Percentiles rank a stretch among this genome's conserved stretches.
phyloP scores from a whole-genome alignment of 2,888 invertebrate species.

The Molorchus minor region DNA sequence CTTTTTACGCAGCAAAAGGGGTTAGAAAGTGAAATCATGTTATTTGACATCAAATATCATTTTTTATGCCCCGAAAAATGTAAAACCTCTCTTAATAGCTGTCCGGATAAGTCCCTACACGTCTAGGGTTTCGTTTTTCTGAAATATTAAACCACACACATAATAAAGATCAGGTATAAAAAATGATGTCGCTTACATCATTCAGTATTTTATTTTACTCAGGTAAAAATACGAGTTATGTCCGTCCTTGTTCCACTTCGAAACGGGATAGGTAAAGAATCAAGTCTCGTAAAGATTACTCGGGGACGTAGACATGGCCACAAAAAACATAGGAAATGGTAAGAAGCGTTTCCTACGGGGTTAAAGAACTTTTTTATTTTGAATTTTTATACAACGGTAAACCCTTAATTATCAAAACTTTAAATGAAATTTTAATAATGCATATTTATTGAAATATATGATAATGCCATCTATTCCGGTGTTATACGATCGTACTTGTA shows the following conservation, averaged over 20 bases:
- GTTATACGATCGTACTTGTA: too few species aligned
- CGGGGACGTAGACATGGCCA: background rate
- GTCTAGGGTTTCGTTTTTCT: constrained; percentile 25
- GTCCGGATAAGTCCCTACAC: constrained; percentile 15
- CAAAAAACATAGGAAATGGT: constrained; percentile 23
- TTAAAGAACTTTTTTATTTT: constrained; percentile 25
- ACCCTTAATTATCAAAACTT: too few species aligned
- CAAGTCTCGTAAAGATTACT: constrained; percentile 7
- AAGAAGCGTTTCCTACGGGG: constrained; percentile 25
- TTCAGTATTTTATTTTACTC: constrained; percentile 20
- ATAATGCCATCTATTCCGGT: too few species aligned
- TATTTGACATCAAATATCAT: constrained; percentile 27
- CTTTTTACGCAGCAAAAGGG: constrained; percentile 14
- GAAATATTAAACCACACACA: constrained; percentile 27
- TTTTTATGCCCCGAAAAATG: constrained; percentile 20
- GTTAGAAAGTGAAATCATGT: constrained; percentile 22
- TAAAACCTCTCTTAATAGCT: constrained; percentile 21
- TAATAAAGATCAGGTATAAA: constrained; percentile 27
- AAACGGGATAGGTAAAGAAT: background rate
- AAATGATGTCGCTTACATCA: constrained; percentile 23
- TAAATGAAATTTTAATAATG: too few species aligned
- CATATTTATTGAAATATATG: too few species aligned
- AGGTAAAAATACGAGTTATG: constrained; percentile 13
- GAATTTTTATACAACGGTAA: too few species aligned
- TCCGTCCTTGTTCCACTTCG: background rate